Conservation (phyloP, 2,888 invertebrate genomes). For the Graphium colonna region DNA sequence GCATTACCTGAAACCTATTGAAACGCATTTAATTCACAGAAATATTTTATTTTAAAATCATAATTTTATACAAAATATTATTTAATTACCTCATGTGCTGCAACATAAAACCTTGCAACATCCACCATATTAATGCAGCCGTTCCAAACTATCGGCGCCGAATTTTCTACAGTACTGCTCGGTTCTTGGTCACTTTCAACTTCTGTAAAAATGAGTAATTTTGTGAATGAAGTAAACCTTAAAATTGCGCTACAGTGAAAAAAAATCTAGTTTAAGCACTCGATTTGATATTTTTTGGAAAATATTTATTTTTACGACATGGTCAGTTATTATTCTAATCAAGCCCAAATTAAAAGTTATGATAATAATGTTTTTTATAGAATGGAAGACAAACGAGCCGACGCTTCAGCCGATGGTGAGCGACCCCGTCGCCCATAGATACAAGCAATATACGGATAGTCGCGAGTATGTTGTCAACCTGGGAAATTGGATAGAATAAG, state of each 20-base stretch:
- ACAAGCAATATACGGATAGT: no score
- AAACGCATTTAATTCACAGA: background rate
- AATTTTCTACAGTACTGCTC: conserved; percentile 84
- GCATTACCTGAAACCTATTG: conserved; percentile 81
- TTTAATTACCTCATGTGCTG: conserved; percentile 84
- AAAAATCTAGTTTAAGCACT: no score
- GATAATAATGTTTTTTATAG: no score
- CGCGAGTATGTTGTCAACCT: no score
- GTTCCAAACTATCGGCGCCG: conserved; percentile 84
- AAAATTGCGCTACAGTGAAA: background rate
- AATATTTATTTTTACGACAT: no score
- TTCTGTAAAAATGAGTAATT: conserved; percentile 47
- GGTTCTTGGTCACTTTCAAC: conserved; percentile 88
- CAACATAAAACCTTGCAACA: conserved; percentile 91
- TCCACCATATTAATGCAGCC: conserved; percentile 95
- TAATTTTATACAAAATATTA: background rate
- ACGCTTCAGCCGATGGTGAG: no score
- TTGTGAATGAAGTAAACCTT: background rate
- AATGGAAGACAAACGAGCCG: no score
- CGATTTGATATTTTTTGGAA: no score
- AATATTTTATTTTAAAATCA: conserved; percentile 7
- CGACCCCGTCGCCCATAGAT: no score
- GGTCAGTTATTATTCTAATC: no score
- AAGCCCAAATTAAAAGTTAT: no score
- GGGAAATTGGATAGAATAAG: no score